Base-by-base conservation (phyloP, 2,888 invertebrate genomes). In the Hirtodrosophila confusa region DNA sequence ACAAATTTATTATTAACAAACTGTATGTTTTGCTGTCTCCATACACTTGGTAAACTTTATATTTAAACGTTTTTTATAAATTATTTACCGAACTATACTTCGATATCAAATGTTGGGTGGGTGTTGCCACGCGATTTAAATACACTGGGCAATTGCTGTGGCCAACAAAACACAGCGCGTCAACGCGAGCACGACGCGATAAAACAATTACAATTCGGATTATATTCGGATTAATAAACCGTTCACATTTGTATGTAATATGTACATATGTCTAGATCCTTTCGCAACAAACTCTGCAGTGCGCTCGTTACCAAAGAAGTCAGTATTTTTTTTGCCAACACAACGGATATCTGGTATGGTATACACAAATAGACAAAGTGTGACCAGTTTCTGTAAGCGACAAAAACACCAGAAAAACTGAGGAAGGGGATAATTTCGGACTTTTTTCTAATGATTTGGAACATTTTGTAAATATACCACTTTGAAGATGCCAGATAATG, bases 281-380 rank as follows among this genome's bases (percentile, higher is more conserved):
- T 57, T 68, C 6, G 27, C 36, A 53, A 44, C 10, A 45, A 51
- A 40, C 24, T 58, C 40, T 9, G 5, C 4, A 45, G 3, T 54
- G 24, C 12, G 40, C 31, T 37, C 12, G 12, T 75, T 75, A 64
- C 69, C 72, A 63, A 48, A 39, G 31, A 48, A 39, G 31, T 12
- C 51, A 33, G 11, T 47, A 54, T 51, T 51, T 47, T 72, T 54
- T 57, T 51, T 54, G 54, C 71, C 55, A 72, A 48, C 50, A 63
- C 69, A 55, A 58, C 33, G 47, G 29, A 41, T 37, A 69, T 58
- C 69, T 69, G 29, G 40, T 50, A 33, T 67, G 41, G 73, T 71
- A 73, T 73, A 71, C 71, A 62, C 62, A 74, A 74, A 57, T 62
- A 10, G 5, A 40, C 27, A 27, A 9, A 53, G 54, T 72, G 68